Evolutionary conservation across 2,113 vertebrate species (phyloP), one percentile per base, ranked within the genome.

Genomic region (Rousettus leschenaultii): DNA sequence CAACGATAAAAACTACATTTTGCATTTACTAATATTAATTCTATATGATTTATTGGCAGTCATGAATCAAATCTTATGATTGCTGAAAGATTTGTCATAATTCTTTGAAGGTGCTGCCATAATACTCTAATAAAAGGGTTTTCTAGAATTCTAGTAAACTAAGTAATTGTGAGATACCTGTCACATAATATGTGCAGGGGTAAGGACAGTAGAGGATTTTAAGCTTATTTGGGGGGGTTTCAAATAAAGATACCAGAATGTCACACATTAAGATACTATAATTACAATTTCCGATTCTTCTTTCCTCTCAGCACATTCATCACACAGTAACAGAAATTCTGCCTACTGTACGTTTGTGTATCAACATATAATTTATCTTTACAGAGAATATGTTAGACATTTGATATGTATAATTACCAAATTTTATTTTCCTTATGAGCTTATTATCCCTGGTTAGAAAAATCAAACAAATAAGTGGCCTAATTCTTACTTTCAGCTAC

Each of bases 361-460:
- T 85, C 80, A 96, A 95, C 90, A 94, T 95, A 83, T 95, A 96
- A 96, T 97, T 97, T 97, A 95, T 68, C 90, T 97, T 95, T 95
- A 79, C 30, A 83, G 92, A 97, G 92, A 96, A 97, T 77, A 95
- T 94, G 43, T 24, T 95, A 95, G 79, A 97, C 77, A 91, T 92
- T 86, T 95, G 92, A 97, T 95, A 96, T 96, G 94, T 95, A 80
- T 97, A 97, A 97, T 97, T 96, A 97, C 61, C 71, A 96, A 96
- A 96, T 97, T 97, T 96, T 94, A 95, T 97, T 98, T 97, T 97
- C 92, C 85, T 97, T 95, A 87, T 0, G 5, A 93, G 85, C 71
- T 94, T 94, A 90, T 97, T 96, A 96, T 92, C 88, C 91, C 85
- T 86, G 68, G 94, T 92, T 96, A 95, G 88, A 90, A 97, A 96